A percentile compares a stretch with the other conserved stretches of the same genome.
These are phyloP conservation scores for Plumapathes pennacea DNA, from an alignment of 92 coral and sea anemone species.

Conservation along the genomic window DNA sequence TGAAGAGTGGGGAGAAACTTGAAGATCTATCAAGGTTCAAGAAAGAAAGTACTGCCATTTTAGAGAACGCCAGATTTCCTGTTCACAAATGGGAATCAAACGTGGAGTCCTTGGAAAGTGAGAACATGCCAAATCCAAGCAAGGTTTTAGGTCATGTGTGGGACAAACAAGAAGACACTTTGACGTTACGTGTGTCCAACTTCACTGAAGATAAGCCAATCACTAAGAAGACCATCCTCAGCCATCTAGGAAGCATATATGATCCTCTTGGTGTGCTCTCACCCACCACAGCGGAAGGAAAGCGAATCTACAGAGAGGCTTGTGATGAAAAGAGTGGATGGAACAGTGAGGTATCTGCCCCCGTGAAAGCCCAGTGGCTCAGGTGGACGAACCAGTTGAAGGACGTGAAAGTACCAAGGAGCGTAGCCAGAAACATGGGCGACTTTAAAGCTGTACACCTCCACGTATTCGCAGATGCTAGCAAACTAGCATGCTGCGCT, in stretches of 20 bases:
- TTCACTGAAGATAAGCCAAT: constrained; percentile 2
- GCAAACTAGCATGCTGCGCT: constrained; percentile 13
- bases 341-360: neutral
- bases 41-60: constrained; percentile 6
- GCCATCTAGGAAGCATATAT: constrained; percentile 14
- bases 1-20: constrained; percentile 1
- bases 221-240: constrained; percentile 12
- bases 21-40: constrained; percentile 12
- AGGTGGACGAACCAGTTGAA: constrained; percentile 32
- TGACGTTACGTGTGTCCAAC: neutral
- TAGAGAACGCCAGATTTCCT: constrained; percentile 19
- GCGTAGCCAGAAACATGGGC: constrained; percentile 2
- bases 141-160: constrained; percentile 28
- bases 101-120: constrained; percentile 1
- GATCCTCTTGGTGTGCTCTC: constrained; percentile 29
- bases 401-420: constrained; percentile 25
- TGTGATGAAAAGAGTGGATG: constrained; percentile 26
- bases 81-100: constrained; percentile 48
- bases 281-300: constrained; percentile 24
- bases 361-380: constrained; percentile 10
- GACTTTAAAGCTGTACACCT: constrained; percentile 18
- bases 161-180: constrained; percentile 26
- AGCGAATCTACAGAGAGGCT: constrained; percentile 27
- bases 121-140: constrained; percentile 11
- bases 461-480: constrained; percentile 31